A percentile compares a stretch with the other conserved stretches of the same genome.
phyloP scores from a whole-genome alignment of 2,797 vertebrate species.

The Adrianichthys oophorus region DNA sequence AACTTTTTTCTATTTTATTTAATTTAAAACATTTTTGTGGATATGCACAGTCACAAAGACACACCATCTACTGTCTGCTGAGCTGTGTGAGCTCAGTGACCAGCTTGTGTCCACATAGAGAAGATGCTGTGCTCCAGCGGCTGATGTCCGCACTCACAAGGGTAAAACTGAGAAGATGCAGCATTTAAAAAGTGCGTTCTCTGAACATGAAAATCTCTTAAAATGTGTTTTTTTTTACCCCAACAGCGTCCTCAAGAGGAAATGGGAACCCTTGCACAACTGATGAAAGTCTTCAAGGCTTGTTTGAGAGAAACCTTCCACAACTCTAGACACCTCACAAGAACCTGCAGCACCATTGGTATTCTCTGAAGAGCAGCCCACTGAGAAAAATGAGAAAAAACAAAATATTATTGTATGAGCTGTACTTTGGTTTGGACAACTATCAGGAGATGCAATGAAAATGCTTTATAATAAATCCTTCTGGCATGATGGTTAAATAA shows the following conservation, averaged over 20 bases:
- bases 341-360: conserved; percentile 35
- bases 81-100: conserved; percentile 77
- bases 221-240: neutral
- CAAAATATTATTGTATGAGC: neutral
- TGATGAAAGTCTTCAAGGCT: conserved; percentile 65
- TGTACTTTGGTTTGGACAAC: too few species aligned
- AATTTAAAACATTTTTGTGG: neutral
- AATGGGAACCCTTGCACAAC: conserved; percentile 31
- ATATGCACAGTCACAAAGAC: conserved; percentile 69
- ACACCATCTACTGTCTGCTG: conserved; percentile 79
- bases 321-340: conserved; percentile 28
- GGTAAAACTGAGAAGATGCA: conserved; percentile 56
- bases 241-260: conserved; percentile 68
- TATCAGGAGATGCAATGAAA: too few species aligned
- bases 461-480: too few species aligned
- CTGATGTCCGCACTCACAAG: conserved; percentile 76
- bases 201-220: neutral
- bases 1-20: neutral
- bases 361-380: conserved; percentile 27
- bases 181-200: neutral
- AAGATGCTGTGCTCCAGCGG: conserved; percentile 73
- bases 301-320: conserved; percentile 61
- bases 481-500: too few species aligned
- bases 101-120: conserved; percentile 74
- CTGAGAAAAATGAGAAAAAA: neutral